Evolutionary conservation across 2,113 vertebrate species (phyloP).

Genomic region (Lophotis ruficrista): DNA sequence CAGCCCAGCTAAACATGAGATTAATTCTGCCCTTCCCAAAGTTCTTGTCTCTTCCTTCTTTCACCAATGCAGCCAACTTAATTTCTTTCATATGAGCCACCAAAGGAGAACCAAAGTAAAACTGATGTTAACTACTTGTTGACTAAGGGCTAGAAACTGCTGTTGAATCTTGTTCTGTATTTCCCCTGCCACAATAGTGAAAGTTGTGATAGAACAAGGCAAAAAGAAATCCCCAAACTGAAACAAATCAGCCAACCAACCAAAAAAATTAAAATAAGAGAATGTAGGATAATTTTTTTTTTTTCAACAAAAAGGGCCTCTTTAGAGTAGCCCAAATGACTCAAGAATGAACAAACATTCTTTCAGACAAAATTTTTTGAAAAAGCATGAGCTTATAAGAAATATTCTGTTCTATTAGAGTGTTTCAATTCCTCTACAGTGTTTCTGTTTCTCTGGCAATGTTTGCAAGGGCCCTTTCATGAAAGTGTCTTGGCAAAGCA

Average conservation of each 20-base stretch:
- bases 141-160: not conserved
- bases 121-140: not conserved
- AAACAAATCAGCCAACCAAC: not conserved
- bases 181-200: not conserved
- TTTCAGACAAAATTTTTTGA: not conserved
- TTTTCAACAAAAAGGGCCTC: not conserved
- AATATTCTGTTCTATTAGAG: not conserved
- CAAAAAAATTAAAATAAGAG: not conserved
- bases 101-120: not conserved
- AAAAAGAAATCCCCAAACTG: not conserved
- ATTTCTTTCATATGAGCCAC: not conserved
- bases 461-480: not conserved
- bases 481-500: not conserved
- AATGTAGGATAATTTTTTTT: not conserved
- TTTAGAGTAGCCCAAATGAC: not conserved
- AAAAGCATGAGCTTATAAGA: not conserved
- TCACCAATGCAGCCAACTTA: fast-evolving
- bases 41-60: not conserved
- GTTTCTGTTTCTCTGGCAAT: not conserved
- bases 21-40: not conserved
- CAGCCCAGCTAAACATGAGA: not conserved
- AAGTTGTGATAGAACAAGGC: not conserved
- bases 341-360: not conserved
- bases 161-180: not conserved
- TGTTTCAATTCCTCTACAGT: not conserved